Evolutionary conservation across 2,113 vertebrate genomes (phyloP).

Genomic region (Aleadryas rufinucha): DNA sequence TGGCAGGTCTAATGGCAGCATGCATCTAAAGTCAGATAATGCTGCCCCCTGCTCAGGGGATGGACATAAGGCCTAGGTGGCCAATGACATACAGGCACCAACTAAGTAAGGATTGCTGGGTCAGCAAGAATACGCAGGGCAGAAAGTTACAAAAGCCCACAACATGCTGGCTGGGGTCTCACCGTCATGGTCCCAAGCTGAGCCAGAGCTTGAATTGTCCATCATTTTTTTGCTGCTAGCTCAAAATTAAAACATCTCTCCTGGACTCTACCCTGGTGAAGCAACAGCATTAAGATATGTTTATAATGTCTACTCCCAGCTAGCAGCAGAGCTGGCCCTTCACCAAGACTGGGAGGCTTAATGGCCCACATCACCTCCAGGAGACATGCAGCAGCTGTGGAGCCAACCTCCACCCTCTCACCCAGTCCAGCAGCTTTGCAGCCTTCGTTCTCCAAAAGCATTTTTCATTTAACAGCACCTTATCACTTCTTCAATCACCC

Average conservation of each 20-base stretch:
- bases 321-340: background rate
- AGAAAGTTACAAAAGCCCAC: background rate
- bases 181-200: background rate
- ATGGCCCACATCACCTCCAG: background rate
- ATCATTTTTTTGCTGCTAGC: background rate
- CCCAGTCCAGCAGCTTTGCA: background rate
- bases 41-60: background rate
- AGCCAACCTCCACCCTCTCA: background rate
- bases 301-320: background rate
- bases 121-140: background rate
- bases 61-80: background rate
- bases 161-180: fast-evolving
- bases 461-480: background rate
- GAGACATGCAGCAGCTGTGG: background rate
- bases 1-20: background rate
- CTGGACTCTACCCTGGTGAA: background rate
- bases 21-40: background rate
- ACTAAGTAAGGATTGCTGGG: background rate
- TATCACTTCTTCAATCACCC: background rate
- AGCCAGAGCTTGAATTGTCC: background rate
- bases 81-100: background rate
- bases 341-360: background rate
- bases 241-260: background rate
- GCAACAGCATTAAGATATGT: background rate
- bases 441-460: background rate